These are phyloP conservation scores for Andrena bicolor DNA, from an alignment of 2,888 invertebrate genomes.

Conservation along the genomic window DNA sequence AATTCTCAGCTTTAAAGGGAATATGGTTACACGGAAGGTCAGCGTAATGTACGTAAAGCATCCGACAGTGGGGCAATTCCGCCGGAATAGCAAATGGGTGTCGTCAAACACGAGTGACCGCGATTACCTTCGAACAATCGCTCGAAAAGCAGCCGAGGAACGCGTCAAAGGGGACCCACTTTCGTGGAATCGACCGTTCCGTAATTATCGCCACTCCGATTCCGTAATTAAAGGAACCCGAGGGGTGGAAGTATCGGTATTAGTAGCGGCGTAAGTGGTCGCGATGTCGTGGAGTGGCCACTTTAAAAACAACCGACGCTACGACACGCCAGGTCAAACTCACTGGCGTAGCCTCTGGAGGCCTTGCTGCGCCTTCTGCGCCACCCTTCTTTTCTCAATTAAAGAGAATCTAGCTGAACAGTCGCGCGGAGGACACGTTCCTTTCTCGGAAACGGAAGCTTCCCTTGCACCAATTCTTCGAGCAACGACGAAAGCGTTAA, in stretches of 20 bases:
- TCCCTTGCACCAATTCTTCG: not conserved
- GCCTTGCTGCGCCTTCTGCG: not conserved
- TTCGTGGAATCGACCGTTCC: slow-evolving; percentile 4
- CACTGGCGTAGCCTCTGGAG: slow-evolving; percentile 49
- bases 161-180: slow-evolving; percentile 10
- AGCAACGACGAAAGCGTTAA: not conserved
- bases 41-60: not conserved
- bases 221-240: slow-evolving; percentile 42
- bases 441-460: not conserved
- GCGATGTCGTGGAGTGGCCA: slow-evolving; percentile 59
- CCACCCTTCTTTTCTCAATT: not conserved
- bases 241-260: slow-evolving; percentile 40
- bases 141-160: slow-evolving; percentile 1
- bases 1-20: slow-evolving; percentile 5
- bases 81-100: slow-evolving; percentile 18
- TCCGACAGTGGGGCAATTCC: slow-evolving; percentile 6
- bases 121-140: slow-evolving; percentile 18
- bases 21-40: slow-evolving; percentile 4
- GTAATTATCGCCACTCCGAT: slow-evolving; percentile 29
- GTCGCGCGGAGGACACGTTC: not conserved
- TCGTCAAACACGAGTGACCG: slow-evolving; percentile 25
- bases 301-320: slow-evolving; percentile 59
- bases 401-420: not conserved
- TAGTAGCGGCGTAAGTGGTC: slow-evolving; percentile 37
- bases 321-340: slow-evolving; percentile 57